Conservation (phyloP, 2,113 vertebrate species). For the Phylloscopus trochilus region DNA sequence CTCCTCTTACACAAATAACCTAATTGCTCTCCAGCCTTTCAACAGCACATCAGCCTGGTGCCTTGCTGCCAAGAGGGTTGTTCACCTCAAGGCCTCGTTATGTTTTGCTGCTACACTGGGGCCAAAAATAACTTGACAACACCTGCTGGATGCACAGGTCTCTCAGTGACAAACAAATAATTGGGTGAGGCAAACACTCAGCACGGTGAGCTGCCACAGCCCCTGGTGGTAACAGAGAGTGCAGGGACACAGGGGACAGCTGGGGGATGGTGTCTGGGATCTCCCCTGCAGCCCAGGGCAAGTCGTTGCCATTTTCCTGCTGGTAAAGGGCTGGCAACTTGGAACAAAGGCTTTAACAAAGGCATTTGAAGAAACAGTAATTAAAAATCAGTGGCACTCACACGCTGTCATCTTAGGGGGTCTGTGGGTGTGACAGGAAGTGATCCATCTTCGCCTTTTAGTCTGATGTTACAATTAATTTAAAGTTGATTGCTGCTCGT, state of each 20-base stretch:
- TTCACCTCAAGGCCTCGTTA: constrained; percentile 77
- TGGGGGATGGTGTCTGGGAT: neutral
- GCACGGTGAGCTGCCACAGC: constrained; percentile 60
- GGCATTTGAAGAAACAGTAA: neutral
- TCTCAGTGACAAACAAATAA: constrained; percentile 80
- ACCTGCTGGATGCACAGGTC: constrained; percentile 69
- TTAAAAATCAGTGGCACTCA: neutral
- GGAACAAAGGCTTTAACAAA: neutral
- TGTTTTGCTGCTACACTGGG: constrained; percentile 31
- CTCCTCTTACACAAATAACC: constrained; percentile 55
- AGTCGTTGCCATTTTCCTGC: constrained; percentile 42
- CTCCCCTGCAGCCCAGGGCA: neutral
- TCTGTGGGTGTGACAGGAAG: neutral
- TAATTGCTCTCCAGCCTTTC: constrained; percentile 63
- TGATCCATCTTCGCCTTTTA: neutral
- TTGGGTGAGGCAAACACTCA: constrained; percentile 79
- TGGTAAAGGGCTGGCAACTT: constrained; percentile 33
- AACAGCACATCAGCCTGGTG: constrained; percentile 44
- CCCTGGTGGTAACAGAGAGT: constrained; percentile 44
- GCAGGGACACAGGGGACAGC: constrained; percentile 51
- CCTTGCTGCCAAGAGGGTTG: constrained; percentile 70
- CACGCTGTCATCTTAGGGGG: neutral
- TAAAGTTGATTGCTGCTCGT: constrained; percentile 1
- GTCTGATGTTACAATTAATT: neutral
- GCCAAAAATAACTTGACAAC: constrained; percentile 74